Evolutionary conservation across 2,113 vertebrate genomes (phyloP).

Genomic region (Onychorhynchus coronatus): DNA sequence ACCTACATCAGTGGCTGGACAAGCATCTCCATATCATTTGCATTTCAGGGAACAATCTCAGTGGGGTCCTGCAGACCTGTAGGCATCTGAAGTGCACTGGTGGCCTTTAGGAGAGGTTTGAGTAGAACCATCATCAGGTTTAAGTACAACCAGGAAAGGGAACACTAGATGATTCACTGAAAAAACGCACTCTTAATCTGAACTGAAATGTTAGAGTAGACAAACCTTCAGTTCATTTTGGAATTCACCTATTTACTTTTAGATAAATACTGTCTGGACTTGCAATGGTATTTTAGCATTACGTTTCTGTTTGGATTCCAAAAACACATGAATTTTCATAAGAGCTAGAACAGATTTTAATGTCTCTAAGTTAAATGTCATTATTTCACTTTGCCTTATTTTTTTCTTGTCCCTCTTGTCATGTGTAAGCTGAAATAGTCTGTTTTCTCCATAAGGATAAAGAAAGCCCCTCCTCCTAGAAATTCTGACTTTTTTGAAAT

Average conservation of each 20-base stretch:
- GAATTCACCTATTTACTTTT: neutral
- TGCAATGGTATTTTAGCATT: neutral
- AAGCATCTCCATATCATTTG: neutral
- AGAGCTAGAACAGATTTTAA: neutral
- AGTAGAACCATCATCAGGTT: neutral
- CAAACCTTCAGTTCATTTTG: neutral
- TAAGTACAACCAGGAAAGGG: neutral
- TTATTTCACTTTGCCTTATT: neutral
- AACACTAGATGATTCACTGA: neutral
- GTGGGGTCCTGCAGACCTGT: too few species aligned
- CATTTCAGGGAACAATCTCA: neutral
- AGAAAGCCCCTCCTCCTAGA: neutral
- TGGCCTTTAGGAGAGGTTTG: neutral
- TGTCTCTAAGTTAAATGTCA: neutral
- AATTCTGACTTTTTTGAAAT: neutral
- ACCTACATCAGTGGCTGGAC: neutral
- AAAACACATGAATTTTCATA: neutral
- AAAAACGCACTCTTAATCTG: neutral
- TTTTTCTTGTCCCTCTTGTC: neutral
- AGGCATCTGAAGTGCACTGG: neutral
- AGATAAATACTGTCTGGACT: neutral
- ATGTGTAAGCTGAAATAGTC: neutral
- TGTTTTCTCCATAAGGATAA: neutral
- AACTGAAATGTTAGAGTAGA: neutral
- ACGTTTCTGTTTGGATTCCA: neutral